phyloP scores from a whole-genome alignment of 2,113 vertebrate species.

The Thamnophis sirtalis region DNA sequence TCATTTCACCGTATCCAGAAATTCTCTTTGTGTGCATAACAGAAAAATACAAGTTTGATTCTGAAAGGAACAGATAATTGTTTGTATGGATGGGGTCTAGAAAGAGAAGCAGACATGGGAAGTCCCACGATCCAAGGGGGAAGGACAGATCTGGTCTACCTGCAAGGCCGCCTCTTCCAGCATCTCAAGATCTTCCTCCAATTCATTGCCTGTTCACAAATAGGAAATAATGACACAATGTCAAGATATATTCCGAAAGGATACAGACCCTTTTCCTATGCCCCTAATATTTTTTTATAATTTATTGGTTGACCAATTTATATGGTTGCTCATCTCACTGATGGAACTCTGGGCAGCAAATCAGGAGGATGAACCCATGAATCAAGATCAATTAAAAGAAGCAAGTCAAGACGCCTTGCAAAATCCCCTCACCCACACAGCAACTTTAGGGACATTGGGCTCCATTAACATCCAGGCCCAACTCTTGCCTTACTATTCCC shows the following conservation, averaged over 20 bases:
- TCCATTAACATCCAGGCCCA: not conserved
- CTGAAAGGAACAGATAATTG: not conserved
- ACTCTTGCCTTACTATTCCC: not conserved
- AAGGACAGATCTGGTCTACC: conserved; percentile 61
- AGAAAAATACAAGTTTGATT: not conserved
- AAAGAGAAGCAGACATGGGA: not conserved
- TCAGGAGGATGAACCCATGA: not conserved
- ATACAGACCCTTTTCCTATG: not conserved
- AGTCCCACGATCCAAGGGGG: not conserved
- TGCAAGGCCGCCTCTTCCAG: conserved; percentile 97
- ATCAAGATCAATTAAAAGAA: not conserved
- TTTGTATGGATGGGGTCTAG: not conserved
- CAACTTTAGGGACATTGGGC: not conserved
- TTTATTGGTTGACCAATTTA: not conserved
- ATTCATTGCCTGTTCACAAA: conserved; percentile 82
- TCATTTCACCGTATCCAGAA: not conserved
- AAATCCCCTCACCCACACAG: not conserved
- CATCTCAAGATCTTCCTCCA: conserved; percentile 97
- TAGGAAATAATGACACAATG: not conserved
- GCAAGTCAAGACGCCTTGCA: not conserved
- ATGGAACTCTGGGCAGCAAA: not conserved
- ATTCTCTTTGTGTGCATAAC: not conserved
- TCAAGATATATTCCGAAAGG: not conserved
- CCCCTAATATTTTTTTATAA: not conserved
- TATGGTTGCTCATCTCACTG: not conserved